Percentiles rank a stretch among this genome's conserved stretches.
Evolutionary conservation across 2,797 vertebrate genomes (phyloP).

Genomic region (Myotis myotis): DNA sequence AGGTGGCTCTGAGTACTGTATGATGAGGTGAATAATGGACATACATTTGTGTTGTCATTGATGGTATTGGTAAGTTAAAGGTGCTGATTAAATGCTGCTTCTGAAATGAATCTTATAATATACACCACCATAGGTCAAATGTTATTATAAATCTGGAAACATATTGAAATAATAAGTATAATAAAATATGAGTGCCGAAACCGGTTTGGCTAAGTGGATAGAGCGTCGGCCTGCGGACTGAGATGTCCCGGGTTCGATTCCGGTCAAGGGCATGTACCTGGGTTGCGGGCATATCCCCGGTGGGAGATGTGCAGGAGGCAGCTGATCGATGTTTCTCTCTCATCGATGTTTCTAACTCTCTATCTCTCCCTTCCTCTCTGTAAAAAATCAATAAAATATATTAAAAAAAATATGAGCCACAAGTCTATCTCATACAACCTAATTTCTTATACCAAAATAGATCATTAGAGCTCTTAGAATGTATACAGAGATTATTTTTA

Average conservation of each 20-base stretch:
- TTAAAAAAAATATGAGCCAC: neutral
- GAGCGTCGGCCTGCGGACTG: no score
- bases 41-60: neutral
- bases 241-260: no score
- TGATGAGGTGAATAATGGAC: neutral
- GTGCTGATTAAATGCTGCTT: neutral
- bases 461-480: slow-evolving; percentile 35
- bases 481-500: slow-evolving; percentile 39
- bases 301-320: no score
- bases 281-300: no score
- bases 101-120: neutral
- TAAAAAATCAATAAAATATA: no score
- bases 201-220: no score
- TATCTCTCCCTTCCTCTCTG: no score
- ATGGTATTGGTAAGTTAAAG: neutral
- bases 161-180: neutral
- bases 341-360: no score
- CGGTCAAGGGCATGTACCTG: no score
- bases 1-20: neutral
- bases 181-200: slow-evolving; percentile 19
- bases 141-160: neutral
- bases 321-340: no score
- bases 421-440: neutral
- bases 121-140: neutral
- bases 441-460: slow-evolving; percentile 44